Evolutionary conservation across 1,140 invertebrate genomes (phyloP).

Genomic region (Nasonia longicornis): DNA sequence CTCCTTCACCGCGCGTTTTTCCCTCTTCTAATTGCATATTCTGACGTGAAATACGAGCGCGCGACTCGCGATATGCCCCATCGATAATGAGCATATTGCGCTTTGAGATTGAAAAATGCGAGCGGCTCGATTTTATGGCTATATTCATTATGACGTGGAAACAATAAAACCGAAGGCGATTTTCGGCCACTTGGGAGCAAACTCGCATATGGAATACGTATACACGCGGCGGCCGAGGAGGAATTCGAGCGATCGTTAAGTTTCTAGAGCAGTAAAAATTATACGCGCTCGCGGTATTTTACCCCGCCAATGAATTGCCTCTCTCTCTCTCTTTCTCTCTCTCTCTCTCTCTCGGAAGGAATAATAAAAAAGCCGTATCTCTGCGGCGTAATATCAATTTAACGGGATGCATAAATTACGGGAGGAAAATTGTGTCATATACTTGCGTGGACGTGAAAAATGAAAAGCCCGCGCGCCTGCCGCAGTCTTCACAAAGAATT

Average conservation of each 20-base stretch:
- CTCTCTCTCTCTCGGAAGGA: background rate
- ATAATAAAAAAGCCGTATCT: conserved; percentile 10
- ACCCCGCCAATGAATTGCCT: conserved; percentile 13
- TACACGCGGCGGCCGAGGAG: background rate
- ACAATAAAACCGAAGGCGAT: conserved; percentile 28
- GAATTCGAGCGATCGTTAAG: conserved; percentile 13
- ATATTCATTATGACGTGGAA: conserved; percentile 26
- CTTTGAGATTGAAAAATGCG: conserved; percentile 37
- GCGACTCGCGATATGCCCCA: conserved; percentile 27
- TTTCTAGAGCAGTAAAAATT: conserved; percentile 22
- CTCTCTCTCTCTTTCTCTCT: background rate
- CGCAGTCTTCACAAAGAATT: background rate
- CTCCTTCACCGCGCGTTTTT: conserved; percentile 13
- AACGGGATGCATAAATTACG: conserved; percentile 6
- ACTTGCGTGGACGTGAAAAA: too few species aligned
- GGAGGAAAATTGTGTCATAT: background rate
- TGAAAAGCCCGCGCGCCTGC: too few species aligned
- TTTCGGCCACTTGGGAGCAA: conserved; percentile 25
- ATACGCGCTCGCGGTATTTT: conserved; percentile 19
- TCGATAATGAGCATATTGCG: conserved; percentile 44
- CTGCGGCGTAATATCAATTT: conserved; percentile 1
- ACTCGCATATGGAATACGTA: conserved; percentile 32
- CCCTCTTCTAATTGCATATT: conserved; percentile 45
- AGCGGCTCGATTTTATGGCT: conserved; percentile 22
- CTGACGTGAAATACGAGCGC: conserved; percentile 39